Conservation (phyloP, 2,113 vertebrate species). For the Ramphastos sulfuratus region DNA sequence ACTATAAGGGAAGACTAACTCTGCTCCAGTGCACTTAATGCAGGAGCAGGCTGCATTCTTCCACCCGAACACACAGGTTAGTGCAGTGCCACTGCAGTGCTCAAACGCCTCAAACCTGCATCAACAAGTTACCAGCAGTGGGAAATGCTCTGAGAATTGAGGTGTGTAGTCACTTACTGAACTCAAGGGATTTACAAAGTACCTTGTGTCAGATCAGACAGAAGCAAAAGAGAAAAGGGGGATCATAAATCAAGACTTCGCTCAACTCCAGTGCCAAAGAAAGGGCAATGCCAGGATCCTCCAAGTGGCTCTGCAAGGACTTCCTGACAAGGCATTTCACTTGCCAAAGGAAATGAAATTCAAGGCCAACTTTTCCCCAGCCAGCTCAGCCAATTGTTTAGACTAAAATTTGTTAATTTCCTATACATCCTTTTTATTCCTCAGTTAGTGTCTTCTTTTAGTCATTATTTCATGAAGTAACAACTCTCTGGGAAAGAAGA, state of each 20-base stretch:
- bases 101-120: background rate
- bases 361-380: background rate
- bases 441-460: background rate
- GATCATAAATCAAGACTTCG: background rate
- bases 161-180: background rate
- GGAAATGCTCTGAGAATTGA: background rate
- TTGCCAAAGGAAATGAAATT: background rate
- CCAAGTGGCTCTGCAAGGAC: background rate
- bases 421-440: background rate
- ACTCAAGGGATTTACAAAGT: background rate
- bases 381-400: background rate
- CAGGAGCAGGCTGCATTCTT: background rate
- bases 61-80: background rate
- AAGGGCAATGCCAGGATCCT: background rate
- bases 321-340: background rate
- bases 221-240: too few relatives aligned
- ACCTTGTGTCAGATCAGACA: background rate
- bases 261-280: background rate
- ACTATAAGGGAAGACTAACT: background rate
- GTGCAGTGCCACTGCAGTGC: background rate
- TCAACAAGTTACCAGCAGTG: background rate
- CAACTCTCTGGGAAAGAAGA: too few relatives aligned
- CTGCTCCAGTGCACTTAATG: background rate
- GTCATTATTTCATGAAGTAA: background rate
- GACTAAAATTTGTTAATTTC: background rate